Percentiles rank a stretch among this genome's conserved stretches.
Evolutionary conservation across 2,888 invertebrate species (phyloP).

Genomic region (Gymnosoma rotundatum): DNA sequence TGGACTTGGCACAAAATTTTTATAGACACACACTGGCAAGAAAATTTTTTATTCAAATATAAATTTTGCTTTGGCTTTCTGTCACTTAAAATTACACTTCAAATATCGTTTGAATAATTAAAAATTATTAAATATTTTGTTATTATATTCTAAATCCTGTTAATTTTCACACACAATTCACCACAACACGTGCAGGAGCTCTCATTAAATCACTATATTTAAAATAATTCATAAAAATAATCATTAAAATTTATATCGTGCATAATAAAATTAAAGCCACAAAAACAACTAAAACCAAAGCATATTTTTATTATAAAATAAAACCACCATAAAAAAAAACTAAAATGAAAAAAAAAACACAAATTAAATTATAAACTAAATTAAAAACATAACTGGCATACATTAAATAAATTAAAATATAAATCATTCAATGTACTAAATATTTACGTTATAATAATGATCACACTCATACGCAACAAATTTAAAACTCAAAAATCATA

Average conservation of each 20-base stretch:
- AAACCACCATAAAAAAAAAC: conserved; percentile 19
- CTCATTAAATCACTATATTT: conserved; percentile 31
- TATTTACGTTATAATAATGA: conserved; percentile 9
- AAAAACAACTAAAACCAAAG: conserved; percentile 38
- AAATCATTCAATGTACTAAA: conserved; percentile 23
- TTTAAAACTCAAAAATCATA: conserved; percentile 70
- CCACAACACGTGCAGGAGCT: background rate
- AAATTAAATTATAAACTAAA: conserved; percentile 52
- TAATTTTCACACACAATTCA: too few species aligned
- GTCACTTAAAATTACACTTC: too few species aligned
- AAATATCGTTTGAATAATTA: too few species aligned
- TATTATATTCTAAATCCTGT: too few species aligned
- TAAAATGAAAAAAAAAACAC: conserved; percentile 3
- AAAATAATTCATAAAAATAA: background rate
- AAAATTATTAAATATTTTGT: too few species aligned
- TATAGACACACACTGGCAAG: too few species aligned
- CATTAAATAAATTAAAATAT: conserved; percentile 14
- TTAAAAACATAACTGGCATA: conserved; percentile 27
- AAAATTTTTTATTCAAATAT: too few species aligned
- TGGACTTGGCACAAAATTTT: too few species aligned
- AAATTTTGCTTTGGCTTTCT: too few species aligned
- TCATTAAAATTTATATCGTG: conserved; percentile 38
- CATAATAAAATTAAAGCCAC: background rate
- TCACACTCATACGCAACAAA: conserved; percentile 20
- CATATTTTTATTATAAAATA: conserved; percentile 68